Evolutionary conservation across 2,888 invertebrate species (phyloP).

Genomic region (Gandaritis pyraliata): DNA sequence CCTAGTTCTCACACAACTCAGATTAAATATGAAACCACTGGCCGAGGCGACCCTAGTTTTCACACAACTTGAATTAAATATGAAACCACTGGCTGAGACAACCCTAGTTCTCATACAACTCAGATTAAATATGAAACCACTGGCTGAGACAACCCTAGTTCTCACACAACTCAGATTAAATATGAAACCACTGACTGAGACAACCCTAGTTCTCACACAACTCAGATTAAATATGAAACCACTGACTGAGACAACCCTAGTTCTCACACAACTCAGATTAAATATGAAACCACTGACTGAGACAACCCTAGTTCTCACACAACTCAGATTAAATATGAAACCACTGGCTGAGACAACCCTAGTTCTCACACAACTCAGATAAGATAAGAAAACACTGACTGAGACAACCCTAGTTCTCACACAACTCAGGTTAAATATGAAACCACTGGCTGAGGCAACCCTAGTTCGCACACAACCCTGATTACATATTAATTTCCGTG

Average conservation of each 20-base stretch:
- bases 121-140: not conserved
- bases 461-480: conserved; percentile 21
- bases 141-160: not conserved
- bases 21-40: not conserved
- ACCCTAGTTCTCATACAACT: not conserved
- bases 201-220: not conserved
- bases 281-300: not conserved
- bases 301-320: not conserved
- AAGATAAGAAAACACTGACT: not conserved
- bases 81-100: not conserved
- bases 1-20: not conserved
- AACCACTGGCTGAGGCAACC: conserved; percentile 15
- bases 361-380: not conserved
- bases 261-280: conserved; percentile 1
- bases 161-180: not conserved
- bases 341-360: not conserved
- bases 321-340: not conserved
- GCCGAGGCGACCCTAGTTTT: not conserved
- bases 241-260: not conserved
- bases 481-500: conserved; percentile 38
- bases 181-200: not conserved
- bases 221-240: not conserved
- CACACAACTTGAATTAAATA: not conserved
- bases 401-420: conserved; percentile 1
- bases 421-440: not conserved